Base-by-base conservation (phyloP, 2,797 vertebrate genomes). In the Rhodeus uyekii region DNA sequence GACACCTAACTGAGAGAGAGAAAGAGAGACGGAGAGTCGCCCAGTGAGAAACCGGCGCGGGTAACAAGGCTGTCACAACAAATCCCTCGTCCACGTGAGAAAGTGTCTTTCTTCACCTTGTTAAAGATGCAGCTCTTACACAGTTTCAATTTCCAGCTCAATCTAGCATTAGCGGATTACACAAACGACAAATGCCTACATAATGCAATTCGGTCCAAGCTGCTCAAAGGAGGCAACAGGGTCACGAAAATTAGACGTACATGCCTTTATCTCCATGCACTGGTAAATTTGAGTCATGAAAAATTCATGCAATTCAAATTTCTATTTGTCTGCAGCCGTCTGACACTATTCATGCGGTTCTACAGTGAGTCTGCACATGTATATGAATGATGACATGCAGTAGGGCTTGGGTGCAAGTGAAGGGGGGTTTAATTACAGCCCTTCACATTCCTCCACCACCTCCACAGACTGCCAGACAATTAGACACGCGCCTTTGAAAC, bases 11-110 rank as follows among this genome's bases (percentile, higher is more conserved):
- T 32, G 34, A 78, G 34, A 71, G 58, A 32, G 46, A 68, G 27
- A 48, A 65, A 76, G 65, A 75, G 36, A 67, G 48, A 34, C 39
- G 74, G 74, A 75, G 24, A 10, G 55, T 63, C 29, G 34, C 64
- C 27, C 77, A 69, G 71, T 14, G 13, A 69, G 71, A 53, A 61
- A 72, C 58, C 76, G 76, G 84, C 72, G 71, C 78, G 78, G 69
- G 71, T 80, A 82, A 86, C 67, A 72, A 80, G 58, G 58, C 82
- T 85, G 84, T 87, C 86, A 84, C 80, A 84, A 80, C 86, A 76
- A 76, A 87, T 82, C 75, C 61, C 64, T 46, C 53, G 2, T 69
- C 42, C 72, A 85, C 84, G 63, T 76, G 55, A 80, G 64, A 22
- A 46, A 74, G 55, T 6, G 50, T 38, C 84, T 71, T 53, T 53